Base-by-base conservation (phyloP, 2,888 invertebrate genomes). In the Syritta pipiens region DNA sequence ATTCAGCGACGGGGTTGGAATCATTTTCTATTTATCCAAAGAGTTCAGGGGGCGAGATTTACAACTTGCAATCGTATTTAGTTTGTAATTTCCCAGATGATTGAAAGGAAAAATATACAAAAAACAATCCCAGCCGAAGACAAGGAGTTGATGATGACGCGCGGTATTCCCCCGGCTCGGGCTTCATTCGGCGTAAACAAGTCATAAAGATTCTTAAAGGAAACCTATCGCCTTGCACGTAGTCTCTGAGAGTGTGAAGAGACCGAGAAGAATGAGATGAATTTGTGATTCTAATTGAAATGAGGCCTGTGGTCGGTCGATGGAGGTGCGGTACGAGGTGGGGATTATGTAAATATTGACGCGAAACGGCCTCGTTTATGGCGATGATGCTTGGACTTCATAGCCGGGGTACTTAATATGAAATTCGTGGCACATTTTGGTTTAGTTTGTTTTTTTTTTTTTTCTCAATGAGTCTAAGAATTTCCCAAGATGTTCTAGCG, bases 21-120 rank as follows among this genome's bases (percentile, higher is more conserved):
- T n/a, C n/a, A n/a, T n/a, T n/a, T n/a, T n/a, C n/a, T n/a, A n/a
- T n/a, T n/a, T n/a, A n/a, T n/a, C n/a, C n/a, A n/a, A n/a, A n/a
- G n/a, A n/a, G n/a, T n/a, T n/a, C n/a, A n/a, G 4, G 46, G 48
- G 49, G 26, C 10, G 10, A 19, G 6, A 49, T 62, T 37, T 62
- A 62, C 62, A 28, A 49, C 46, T 17, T 35, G 4, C 24, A 35
- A 7, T 24, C 44, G 20, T 30, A 44, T 59, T 44, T 22, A 35
- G 59, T 46, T 62, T 49, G 62, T 49, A 62, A 60, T 60, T 60
- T n/a, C 28, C 37, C 19, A 22, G 9, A 63, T 63, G 30, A 63
- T 63, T 51, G 63, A 63, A 42, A 51, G 7, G 51, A n/a, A 51
- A 63, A 63, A 63, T 63, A 63, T 22, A 51, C 51, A 63, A 51